Percentiles rank a stretch among this genome's conserved stretches.
These are phyloP conservation scores for Sebastes taczanowskii DNA, from an alignment of 2,797 vertebrate genomes.

Conservation along the genomic window DNA sequence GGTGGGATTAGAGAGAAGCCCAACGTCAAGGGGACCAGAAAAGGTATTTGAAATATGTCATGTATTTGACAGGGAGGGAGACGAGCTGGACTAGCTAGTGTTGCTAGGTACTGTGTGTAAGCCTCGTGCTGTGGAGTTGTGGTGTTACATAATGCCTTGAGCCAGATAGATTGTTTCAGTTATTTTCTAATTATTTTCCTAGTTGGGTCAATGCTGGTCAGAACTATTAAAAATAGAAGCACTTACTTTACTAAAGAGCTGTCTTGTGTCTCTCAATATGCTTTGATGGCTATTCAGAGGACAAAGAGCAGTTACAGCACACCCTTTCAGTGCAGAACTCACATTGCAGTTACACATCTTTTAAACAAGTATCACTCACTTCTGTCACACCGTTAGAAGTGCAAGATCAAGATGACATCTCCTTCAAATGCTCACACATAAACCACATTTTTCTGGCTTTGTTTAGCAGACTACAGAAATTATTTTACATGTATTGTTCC, in stretches of 20 bases:
- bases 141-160: slow-evolving; percentile 35
- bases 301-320: slow-evolving; percentile 2
- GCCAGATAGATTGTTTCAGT: background rate
- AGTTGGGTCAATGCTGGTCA: background rate
- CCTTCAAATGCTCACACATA: background rate
- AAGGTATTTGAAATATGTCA: slow-evolving; percentile 44
- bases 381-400: background rate
- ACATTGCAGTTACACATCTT: background rate
- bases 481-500: background rate
- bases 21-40: slow-evolving; percentile 3
- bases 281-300: background rate
- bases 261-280: background rate
- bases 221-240: slow-evolving; percentile 1
- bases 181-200: background rate
- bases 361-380: background rate
- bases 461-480: background rate
- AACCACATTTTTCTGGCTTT: background rate
- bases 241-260: background rate
- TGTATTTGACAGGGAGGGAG: slow-evolving; percentile 9
- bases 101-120: background rate
- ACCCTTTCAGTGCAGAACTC: background rate
- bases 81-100: background rate
- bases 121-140: slow-evolving; percentile 26
- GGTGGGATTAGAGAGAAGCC: slow-evolving; percentile 36
- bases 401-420: background rate